Base-by-base conservation (phyloP, 2,113 vertebrate genomes). In the Turnix velox region DNA sequence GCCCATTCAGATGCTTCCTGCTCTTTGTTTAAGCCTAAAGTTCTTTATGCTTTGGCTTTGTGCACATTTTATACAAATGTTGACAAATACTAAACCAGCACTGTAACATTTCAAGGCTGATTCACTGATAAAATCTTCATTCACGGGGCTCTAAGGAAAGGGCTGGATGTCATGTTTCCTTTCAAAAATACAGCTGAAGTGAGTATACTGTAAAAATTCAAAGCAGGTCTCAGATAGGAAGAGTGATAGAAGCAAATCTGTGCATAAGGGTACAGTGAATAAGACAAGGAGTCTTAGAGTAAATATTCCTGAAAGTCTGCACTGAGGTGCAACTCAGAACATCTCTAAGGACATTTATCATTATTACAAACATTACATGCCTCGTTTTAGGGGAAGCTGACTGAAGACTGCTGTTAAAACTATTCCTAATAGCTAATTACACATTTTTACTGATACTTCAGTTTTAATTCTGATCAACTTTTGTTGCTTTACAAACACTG, bases 401-500 rank as follows among this genome's bases (percentile, higher is more conserved):
- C 54, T 74, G 43, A 94, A 94, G 66, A 76, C 51, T 75, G 66
- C 86, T 74, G 75, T 86, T 96, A 54, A 86, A 95, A 92, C 73
- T 77, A 74, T 62, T 95, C 78, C 88, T 95, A 95, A 92, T 75
- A 94, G 89, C 77, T 75, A 72, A 93, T 96, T 79, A 94, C 73
- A 84, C 39, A 58, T 93, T 94, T 94, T 93, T 92, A 82, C 25
- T 18, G 81, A 92, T 52, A 92, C 72, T 96, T 94, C 90, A 90
- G 82, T n/a, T 81, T 94, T 94, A 92, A 92, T 94, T 92, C 82
- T 90, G 88, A 95, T 79, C 81, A 96, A 72, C 87, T 94, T 94
- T 85, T 94, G 88, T 76, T 96, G 91, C 96, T 96, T 94, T 96
- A 91, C 88, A 96, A 91, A 94, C 90, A 93, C 59, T 37, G 73